Conservation (phyloP, 35 echinoderm and acorn worm genomes). For the Apostichopus japonicus region DNA sequence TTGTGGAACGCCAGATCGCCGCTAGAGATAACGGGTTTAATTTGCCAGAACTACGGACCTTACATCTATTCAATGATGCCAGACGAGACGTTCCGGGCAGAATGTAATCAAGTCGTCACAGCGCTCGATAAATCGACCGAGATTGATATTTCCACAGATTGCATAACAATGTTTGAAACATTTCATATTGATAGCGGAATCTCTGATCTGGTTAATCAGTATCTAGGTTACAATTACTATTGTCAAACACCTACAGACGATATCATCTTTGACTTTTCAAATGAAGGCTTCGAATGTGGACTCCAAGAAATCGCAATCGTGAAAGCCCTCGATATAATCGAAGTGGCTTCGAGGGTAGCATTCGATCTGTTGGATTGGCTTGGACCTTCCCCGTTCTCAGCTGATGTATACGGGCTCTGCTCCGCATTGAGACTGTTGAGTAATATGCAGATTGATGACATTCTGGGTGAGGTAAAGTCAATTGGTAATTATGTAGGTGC, state of each 20-base stretch:
- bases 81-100: background rate
- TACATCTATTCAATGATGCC: too few relatives aligned
- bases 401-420: background rate
- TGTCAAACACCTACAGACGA: too few relatives aligned
- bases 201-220: background rate
- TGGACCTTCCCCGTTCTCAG: slow-evolving; percentile 13
- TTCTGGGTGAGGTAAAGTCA: background rate
- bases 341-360: background rate
- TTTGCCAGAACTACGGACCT: background rate
- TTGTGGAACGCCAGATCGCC: background rate
- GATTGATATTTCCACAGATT: background rate
- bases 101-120: background rate
- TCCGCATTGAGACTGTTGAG: background rate
- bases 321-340: background rate
- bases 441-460: background rate
- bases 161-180: background rate
- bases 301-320: background rate
- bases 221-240: too few relatives aligned
- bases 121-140: background rate
- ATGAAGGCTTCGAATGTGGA: too few relatives aligned
- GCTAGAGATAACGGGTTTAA: background rate
- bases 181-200: background rate
- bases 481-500: background rate
- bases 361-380: slow-evolving; percentile 1
- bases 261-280: too few relatives aligned